Base-by-base conservation (phyloP, 2,797 vertebrate genomes). In the Poecile montanus region DNA sequence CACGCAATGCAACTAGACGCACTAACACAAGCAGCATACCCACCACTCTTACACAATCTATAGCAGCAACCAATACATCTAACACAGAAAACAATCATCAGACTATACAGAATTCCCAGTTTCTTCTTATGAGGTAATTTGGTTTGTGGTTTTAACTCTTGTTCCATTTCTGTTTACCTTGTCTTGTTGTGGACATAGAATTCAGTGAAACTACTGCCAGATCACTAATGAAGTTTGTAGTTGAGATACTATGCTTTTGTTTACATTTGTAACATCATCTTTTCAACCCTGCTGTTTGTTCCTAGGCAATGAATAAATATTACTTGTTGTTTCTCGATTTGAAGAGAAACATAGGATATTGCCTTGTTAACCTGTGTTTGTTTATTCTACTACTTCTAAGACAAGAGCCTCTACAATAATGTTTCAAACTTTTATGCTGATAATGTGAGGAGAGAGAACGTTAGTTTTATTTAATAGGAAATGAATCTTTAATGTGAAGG, bases 101-200 rank as follows among this genome's bases (percentile, higher is more conserved):
- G 10, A 96, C 98, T 94, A 96, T 98, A 94, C 99, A 99, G 97
- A 99, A 98, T 94, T 99, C 99, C 96, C 99, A 99, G 97, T 99
- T 99, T 97, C 98, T 99, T 96, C 98, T 99, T 98, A 98, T 98
- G 95, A 98, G 99, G 99, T 99, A 98, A 97, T 44, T 81, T 65
- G 26, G 53, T 91, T 67, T 85, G 58, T 73, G 58, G 19, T 27
- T 74, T 83, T 91, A 88, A 74, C 38, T 82, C 53, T 72, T 87
- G 38, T 81, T 56, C 38, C 47, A 45, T 85, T 90, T 90, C 66
- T 88, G 26, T 78, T 91, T 94, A 72, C 53, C 57, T 77, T 87
- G 32, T 80, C 44, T 63, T 81, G 26, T 89, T 79, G 61, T 50
- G 66, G 70, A 53, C 73, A 66, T 70, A 79, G 68, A 78, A 38